phyloP scores from a whole-genome alignment of 2,113 vertebrate species.

The Aphelocoma coerulescens region DNA sequence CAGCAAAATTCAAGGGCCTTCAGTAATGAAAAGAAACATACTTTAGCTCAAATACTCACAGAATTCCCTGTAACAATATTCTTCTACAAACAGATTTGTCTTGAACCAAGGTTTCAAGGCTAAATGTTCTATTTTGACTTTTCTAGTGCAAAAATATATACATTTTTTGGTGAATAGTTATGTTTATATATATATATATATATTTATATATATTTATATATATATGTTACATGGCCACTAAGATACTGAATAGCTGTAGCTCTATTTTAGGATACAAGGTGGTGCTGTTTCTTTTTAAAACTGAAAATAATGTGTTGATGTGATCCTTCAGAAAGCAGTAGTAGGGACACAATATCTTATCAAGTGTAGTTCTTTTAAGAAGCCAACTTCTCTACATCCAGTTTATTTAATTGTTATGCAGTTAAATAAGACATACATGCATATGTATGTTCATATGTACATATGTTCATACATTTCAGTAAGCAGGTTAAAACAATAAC shows the following conservation, averaged over 20 bases:
- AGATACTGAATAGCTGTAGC: constrained; percentile 46
- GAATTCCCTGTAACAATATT: neutral
- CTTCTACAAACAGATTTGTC: neutral
- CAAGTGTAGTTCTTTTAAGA: neutral
- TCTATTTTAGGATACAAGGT: constrained; percentile 70
- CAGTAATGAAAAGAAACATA: neutral
- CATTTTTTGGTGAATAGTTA: neutral
- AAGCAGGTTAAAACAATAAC: neutral
- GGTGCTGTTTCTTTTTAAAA: constrained; percentile 75
- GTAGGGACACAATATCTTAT: neutral
- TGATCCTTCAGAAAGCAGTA: neutral
- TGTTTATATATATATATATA: neutral
- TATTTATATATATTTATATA: neutral
- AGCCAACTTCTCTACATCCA: neutral
- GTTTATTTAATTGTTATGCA: constrained; percentile 9
- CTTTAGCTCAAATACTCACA: neutral
- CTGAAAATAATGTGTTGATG: neutral
- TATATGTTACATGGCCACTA: neutral
- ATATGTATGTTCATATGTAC: neutral
- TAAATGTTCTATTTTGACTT: neutral
- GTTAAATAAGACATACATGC: neutral
- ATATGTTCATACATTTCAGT: neutral
- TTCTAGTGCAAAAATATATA: neutral
- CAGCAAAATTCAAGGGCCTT: neutral
- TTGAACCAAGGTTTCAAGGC: neutral